A percentile compares a stretch with the other conserved stretches of the same genome.
Evolutionary conservation across 1,140 invertebrate species (phyloP).

Genomic region (Drosophila sechellia): DNA sequence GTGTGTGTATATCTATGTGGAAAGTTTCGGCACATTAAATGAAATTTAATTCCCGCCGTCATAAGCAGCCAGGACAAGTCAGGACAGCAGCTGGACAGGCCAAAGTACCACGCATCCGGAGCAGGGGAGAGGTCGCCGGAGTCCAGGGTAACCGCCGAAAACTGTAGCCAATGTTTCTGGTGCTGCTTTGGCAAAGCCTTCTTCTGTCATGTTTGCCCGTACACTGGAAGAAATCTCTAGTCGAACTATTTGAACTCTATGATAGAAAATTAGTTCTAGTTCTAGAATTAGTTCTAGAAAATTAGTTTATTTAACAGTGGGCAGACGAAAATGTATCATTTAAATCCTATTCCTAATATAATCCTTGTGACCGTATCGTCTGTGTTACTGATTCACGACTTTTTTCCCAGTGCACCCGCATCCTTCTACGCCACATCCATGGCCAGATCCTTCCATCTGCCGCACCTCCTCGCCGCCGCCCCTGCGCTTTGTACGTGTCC

Average conservation of each 20-base stretch:
- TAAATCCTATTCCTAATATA: no score
- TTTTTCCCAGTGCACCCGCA: conserved; percentile 34
- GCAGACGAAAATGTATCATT: no score
- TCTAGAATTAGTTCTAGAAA: no score
- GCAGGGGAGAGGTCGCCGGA: conserved; percentile 1
- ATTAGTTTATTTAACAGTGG: no score
- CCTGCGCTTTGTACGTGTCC: conserved; percentile 58
- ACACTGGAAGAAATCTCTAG: not conserved
- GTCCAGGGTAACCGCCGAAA: conserved; percentile 61
- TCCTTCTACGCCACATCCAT: conserved; percentile 41
- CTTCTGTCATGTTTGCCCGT: conserved; percentile 58
- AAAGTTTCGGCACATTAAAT: conserved; percentile 80
- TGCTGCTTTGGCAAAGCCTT: conserved; percentile 56
- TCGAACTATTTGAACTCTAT: no score
- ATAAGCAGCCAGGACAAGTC: conserved; percentile 62
- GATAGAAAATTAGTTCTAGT: no score
- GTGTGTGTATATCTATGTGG: conserved; percentile 44
- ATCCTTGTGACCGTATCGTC: no score
- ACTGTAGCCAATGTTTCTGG: conserved; percentile 65
- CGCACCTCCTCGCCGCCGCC: conserved; percentile 3
- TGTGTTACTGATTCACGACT: no score
- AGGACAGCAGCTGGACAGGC: conserved; percentile 69
- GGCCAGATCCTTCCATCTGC: conserved; percentile 20
- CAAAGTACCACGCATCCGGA: conserved; percentile 42
- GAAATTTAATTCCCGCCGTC: conserved; percentile 78